Evolutionary conservation across 1,140 invertebrate genomes (phyloP), one percentile per base, ranked within the genome.

Genomic region (Drosophila hydei): DNA sequence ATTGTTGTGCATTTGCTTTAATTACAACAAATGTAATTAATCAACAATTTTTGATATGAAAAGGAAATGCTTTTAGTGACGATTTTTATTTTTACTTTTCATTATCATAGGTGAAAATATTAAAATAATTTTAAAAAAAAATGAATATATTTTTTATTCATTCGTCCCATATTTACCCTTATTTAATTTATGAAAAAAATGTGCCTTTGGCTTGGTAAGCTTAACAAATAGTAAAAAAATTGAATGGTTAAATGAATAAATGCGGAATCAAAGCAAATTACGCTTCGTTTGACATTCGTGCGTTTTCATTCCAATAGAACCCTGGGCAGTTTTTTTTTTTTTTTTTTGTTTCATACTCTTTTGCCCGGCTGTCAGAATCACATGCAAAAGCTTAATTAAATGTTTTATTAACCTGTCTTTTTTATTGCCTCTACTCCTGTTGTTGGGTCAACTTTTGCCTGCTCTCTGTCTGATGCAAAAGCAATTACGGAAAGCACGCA

Each of bases 11-110:
- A 36, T 40, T 62, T 52, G 43, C 47, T 45, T 65, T 74, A 85
- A 87, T 77, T 80, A 87, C 54, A 81, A 74, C 68, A 59, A 48
- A 43, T 69, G 72, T 70, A 87, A 85, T 85, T 85, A 80, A 85
- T 85, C 73, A 87, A 43, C 38, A 74, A 64, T 56, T 56, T 56
- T 69, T 69, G 7, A 40, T 30, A 52, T 56, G 21, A 42, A 50
- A 54, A 47, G 36, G 30, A 23, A 64, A 50, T 42, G 4, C 21
- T 12, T 38, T 18, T 0, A 6, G 8, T 3, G 33, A 33, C n/a
- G n/a, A n/a, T n/a, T n/a, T n/a, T n/a, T n/a, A n/a, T n/a, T n/a
- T n/a, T n/a, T n/a, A n/a, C n/a, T n/a, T n/a, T n/a, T n/a, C n/a
- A n/a, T n/a, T n/a, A n/a, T n/a, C n/a, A n/a, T n/a, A n/a, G n/a